Percentiles rank a stretch among this genome's conserved stretches.
Evolutionary conservation across 1,140 invertebrate species (phyloP).

Genomic region (Neomicropteryx cornuta): DNA sequence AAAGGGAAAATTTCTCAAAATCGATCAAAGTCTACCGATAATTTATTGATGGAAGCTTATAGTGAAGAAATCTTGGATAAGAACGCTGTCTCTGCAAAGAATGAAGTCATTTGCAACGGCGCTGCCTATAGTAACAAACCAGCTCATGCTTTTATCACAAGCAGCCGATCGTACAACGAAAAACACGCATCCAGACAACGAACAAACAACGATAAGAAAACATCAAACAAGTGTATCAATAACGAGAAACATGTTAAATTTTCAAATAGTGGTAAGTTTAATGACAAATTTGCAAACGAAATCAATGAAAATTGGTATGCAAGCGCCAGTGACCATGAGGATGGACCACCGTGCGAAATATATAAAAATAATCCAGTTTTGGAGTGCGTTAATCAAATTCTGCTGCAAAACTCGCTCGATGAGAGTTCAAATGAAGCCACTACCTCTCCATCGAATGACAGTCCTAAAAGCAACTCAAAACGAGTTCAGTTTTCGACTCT

Average conservation of each 20-base stretch:
- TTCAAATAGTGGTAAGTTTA: neutral
- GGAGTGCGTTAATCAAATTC: constrained; percentile 66
- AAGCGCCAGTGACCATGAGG: constrained; percentile 54
- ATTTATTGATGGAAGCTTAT: constrained; percentile 24
- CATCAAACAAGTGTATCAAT: neutral
- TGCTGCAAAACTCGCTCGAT: constrained; percentile 46
- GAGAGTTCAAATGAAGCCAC: constrained; percentile 38
- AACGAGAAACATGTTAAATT: constrained; percentile 1
- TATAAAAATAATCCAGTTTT: constrained; percentile 63
- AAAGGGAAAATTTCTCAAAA: constrained; percentile 17
- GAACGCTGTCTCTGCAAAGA: constrained; percentile 30
- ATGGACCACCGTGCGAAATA: constrained; percentile 48
- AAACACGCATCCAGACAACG: constrained; percentile 6
- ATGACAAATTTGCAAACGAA: constrained; percentile 22
- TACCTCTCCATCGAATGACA: constrained; percentile 32
- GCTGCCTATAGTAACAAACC: too few species aligned
- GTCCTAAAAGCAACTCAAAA: constrained; percentile 36
- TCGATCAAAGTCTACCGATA: constrained; percentile 30
- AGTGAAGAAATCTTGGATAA: constrained; percentile 22
- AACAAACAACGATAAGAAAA: constrained; percentile 7
- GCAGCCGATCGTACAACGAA: constrained; percentile 1
- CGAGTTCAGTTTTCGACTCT: constrained; percentile 39
- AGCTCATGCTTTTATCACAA: too few species aligned
- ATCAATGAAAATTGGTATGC: constrained; percentile 59
- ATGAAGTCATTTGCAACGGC: constrained; percentile 28